These are phyloP conservation scores for Neelides sp. DNA, from an alignment of 1,140 invertebrate species.

Conservation along the genomic window DNA sequence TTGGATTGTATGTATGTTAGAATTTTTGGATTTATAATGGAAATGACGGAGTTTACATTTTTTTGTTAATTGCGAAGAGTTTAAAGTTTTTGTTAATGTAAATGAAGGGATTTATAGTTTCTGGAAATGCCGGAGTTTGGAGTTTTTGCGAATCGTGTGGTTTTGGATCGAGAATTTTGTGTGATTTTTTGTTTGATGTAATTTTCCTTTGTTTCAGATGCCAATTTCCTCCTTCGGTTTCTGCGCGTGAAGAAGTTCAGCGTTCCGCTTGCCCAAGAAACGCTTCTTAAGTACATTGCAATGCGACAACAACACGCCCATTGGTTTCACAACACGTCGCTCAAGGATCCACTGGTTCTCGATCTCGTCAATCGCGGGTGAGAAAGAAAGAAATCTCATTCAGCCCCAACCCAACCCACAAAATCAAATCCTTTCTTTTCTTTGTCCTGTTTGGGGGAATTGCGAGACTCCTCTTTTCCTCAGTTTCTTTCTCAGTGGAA, in stretches of 20 bases:
- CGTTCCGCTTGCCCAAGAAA: constrained; percentile 64
- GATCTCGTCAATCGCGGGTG: constrained; percentile 58
- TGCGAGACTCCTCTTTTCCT: too few relatives aligned
- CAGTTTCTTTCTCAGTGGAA: not conserved
- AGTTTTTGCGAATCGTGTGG: too few relatives aligned
- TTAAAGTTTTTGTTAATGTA: too few relatives aligned
- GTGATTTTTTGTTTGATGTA: not conserved
- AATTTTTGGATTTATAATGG: too few relatives aligned
- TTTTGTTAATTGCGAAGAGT: too few relatives aligned
- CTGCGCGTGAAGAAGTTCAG: constrained; percentile 71
- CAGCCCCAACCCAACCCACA: too few relatives aligned
- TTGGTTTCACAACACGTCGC: constrained; percentile 59
- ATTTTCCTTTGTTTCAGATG: constrained; percentile 55
- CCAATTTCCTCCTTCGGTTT: constrained; percentile 60
- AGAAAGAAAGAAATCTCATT: constrained; percentile 32
- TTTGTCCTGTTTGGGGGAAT: too few relatives aligned
- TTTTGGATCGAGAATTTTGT: not conserved
- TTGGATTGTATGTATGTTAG: too few relatives aligned
- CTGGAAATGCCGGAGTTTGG: too few relatives aligned
- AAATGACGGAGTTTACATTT: too few relatives aligned
- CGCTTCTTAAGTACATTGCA: constrained; percentile 66
- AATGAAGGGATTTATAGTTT: too few relatives aligned
- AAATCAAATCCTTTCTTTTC: too few relatives aligned
- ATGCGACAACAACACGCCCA: constrained; percentile 46
- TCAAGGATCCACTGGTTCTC: constrained; percentile 51